Evolutionary conservation across 1,140 invertebrate species (phyloP), one percentile per base, ranked within the genome.

Genomic region (Neodiprion lecontei): DNA sequence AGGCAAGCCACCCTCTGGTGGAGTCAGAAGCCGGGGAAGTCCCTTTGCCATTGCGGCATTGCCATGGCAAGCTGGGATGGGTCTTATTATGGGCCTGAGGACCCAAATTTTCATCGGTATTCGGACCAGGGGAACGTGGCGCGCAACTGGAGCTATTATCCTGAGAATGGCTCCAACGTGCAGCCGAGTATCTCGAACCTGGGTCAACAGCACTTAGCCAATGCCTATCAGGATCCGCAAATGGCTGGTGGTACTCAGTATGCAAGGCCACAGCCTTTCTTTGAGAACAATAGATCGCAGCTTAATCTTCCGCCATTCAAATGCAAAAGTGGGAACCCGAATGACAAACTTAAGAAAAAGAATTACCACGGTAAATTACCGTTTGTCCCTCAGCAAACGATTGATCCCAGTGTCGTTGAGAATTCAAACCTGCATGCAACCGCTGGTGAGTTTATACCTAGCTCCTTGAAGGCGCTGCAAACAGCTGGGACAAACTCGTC

Each of bases 61-160:
- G 53, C 53, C 72, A 88, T 88, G 87, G 87, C 87, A 66, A 86
- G 85, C 49, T 88, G 87, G 87, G 82, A 88, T 74, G 87, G 87
- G 67, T 88, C 87, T 5, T 84, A 85, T 70, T 77, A 79, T 23
- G 84, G 79, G 8, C 76, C 80, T 17, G 85, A 85, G 9, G 86
- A 84, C 71, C 74, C 82, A 11, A 83, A 81, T 73, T 86, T 79
- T 69, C 82, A 83, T 67, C 49, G 77, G 0, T 82, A 80, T n/a
- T 73, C 82, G 2, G 78, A 82, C 67, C 80, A 79, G 28, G 79
- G 76, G 66, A 40, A 75, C 9, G n/a, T 72, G 47, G 73, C 74
- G 1, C 70, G 75, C 11, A 75, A 74, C 1, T 86, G 84, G 83
- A 75, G 79, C 21, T 83, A 83, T 50, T 81, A 81, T 72, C 70